These are phyloP conservation scores for Cepaea hortensis DNA, from an alignment of 2,888 invertebrate genomes.

Conservation along the genomic window DNA sequence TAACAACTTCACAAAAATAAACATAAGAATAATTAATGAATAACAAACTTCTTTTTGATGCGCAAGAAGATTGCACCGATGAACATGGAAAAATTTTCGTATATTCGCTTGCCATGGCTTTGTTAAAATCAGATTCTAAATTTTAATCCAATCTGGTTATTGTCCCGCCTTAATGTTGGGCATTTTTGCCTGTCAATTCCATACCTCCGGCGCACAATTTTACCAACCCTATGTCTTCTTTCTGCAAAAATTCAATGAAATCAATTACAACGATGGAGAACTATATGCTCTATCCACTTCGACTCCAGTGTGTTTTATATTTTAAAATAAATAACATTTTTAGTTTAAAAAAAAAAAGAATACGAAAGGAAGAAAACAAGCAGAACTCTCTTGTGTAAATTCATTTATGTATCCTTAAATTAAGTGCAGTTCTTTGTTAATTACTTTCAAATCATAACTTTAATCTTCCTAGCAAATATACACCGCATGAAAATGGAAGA, in stretches of 20 bases:
- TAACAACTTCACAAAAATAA: background rate
- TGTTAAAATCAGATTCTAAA: background rate
- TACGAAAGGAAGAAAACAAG: background rate
- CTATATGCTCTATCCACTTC: background rate
- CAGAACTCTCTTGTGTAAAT: slow-evolving; percentile 24
- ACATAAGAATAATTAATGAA: too few relatives aligned
- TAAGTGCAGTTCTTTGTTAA: slow-evolving; percentile 24
- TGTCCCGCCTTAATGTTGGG: background rate
- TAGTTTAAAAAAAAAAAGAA: background rate
- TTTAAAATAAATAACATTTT: slow-evolving; percentile 25
- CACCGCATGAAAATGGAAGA: slow-evolving; percentile 16
- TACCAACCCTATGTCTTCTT: background rate
- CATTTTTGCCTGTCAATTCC: background rate
- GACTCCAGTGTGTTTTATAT: slow-evolving; percentile 4
- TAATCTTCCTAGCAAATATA: slow-evolving; percentile 21
- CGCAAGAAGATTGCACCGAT: background rate
- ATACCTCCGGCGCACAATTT: background rate
- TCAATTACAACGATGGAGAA: background rate
- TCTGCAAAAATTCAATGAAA: background rate
- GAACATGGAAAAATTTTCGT: background rate
- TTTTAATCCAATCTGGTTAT: background rate
- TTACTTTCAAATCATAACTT: slow-evolving; percentile 11
- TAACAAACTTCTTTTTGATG: background rate
- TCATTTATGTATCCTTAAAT: slow-evolving; percentile 30
- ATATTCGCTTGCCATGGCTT: background rate